Evolutionary conservation across 2,888 invertebrate species (phyloP).

Genomic region (Pachydiplax longipennis): DNA sequence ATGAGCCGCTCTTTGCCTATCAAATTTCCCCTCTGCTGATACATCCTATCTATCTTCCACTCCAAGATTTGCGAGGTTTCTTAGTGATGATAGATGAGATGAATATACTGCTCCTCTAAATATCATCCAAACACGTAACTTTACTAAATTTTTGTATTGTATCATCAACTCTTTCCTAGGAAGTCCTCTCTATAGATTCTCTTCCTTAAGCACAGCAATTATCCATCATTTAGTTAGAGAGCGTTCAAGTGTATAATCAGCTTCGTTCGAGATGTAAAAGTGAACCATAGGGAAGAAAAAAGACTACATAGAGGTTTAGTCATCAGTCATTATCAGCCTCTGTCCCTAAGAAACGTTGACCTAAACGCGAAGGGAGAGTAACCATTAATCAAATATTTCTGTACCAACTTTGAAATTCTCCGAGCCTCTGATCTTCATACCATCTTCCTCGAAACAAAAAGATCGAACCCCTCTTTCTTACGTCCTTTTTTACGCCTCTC

Average conservation of each 20-base stretch:
- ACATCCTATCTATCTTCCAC: no score
- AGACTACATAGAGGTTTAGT: neutral
- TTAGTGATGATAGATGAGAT: no score
- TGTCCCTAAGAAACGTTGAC: neutral
- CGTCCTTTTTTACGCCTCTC: neutral
- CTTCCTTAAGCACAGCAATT: neutral
- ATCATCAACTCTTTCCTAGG: no score
- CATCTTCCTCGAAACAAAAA: neutral
- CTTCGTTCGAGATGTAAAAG: neutral
- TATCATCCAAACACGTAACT: no score
- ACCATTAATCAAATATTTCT: slow-evolving; percentile 27
- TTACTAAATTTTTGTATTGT: no score
- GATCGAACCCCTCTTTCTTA: neutral
- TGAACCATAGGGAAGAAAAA: neutral
- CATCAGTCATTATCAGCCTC: slow-evolving; percentile 10
- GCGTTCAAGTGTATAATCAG: neutral
- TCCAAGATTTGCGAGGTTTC: no score
- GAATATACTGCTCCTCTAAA: no score
- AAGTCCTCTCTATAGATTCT: no score
- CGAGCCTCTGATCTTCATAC: neutral
- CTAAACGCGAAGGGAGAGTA: neutral
- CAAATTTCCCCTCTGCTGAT: no score
- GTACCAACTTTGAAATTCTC: neutral
- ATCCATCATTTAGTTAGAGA: neutral
- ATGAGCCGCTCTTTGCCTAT: no score